Evolutionary conservation across 1,140 invertebrate genomes (phyloP), one percentile per base, ranked within the genome.

Genomic region (Saxidomus purpurata): DNA sequence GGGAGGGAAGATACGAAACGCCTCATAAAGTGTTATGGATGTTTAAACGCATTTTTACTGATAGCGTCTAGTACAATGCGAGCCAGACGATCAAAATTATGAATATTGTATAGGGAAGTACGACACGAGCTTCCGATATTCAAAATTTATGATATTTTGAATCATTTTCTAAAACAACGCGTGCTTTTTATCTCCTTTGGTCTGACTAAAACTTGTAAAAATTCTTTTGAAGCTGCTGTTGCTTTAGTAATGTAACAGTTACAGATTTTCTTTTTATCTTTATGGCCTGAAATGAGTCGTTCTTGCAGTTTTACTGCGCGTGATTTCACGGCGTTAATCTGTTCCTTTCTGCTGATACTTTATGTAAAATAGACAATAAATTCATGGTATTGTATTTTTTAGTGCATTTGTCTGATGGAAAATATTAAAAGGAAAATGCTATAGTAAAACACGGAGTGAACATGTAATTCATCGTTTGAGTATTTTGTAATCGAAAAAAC

Each of bases 81-180:
- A 1, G 34, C 36, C 19, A 55, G 43, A 55, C 76, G 47, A 55
- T n/a, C n/a, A 9, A 63, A 28, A 13, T 34, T 52, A 79, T 79
- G 25, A 79, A 79, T 79, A 79, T 79, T 79, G 31, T 49, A 79
- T 79, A 34, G 76, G 25, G 4, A 63, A 63, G 25, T 28, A 55
- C 28, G 25, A 4, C 25, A 25, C 6, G 59, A 63, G 59, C 59
- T 28, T n/a, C n/a, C n/a, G 6, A 28, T 19, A 28, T 28, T 28
- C 59, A 9, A 28, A 28, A 63, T 25, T 63, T 63, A 63, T 63
- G 4, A 25, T 22, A 55, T 55, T 55, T 55, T 22, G 52, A 55
- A 55, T 55, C 15, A 55, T 55, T 55, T 55, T 55, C 52, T 55
- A 3, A 55, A 55, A 55, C 52, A 11, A 15, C 8, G 52, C n/a